Evolutionary conservation across 2,113 vertebrate genomes (phyloP), one percentile per base, ranked within the genome.

Genomic region (Raphicerus campestris): DNA sequence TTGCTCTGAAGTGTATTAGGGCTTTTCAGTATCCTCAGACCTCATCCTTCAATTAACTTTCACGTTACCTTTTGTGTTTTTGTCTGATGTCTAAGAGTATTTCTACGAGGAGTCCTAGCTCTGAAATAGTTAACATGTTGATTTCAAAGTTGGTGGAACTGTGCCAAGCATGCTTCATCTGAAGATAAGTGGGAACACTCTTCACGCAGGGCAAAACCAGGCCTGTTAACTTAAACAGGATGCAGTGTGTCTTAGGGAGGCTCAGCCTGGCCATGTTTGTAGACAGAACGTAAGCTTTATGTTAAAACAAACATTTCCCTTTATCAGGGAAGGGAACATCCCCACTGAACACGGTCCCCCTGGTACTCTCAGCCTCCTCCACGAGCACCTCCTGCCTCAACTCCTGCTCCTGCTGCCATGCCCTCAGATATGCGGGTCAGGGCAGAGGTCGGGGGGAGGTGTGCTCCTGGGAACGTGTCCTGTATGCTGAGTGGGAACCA

Each of bases 91-190:
- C 85, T 70, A n/a, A 51, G 78, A 53, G 19, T 42, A 81, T 83
- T 83, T 60, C 90, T 89, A 47, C 45, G 22, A 60, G 91, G 91
- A 94, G 61, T 88, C 55, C 49, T 77, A 56, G 49, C 91, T 93
- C 96, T 81, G 91, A 90, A 80, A 93, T 94, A 87, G 82, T 97
- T 95, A 91, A 87, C 92, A 66, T 56, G 22, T 70, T 73, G 82
- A 88, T 93, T 94, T 96, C 97, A 95, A 60, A 97, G 93, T 45
- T 24, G 7, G 51, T 3, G 70, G 82, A 70, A 60, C 70, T 2
- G 26, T 28, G 89, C 93, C 82, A 91, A 15, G 55, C 2, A 0
- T 22, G 70, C 51, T 42, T 63, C 63, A 32, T 61, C 55, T 20
- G 92, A 55, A 92, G 87, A 63, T 53, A n/a, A 42, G 28, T 17